Conservation (phyloP, 2,888 invertebrate genomes). For the Parapristionchus giblindavisi region DNA sequence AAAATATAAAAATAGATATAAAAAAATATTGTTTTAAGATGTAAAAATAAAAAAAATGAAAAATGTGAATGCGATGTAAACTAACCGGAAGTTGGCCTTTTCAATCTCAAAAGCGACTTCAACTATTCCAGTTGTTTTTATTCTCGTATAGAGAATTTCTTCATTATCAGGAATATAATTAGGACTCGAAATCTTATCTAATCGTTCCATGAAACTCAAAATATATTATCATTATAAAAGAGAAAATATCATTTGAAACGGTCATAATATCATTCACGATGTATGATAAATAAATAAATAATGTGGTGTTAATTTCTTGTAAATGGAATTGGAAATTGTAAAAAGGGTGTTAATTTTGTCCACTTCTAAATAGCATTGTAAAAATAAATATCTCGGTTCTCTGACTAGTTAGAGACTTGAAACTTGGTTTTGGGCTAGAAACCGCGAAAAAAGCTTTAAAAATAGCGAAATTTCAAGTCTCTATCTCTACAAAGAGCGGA, state of each 20-base stretch:
- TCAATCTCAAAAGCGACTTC: conserved; percentile 54
- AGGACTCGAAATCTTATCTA: conserved; percentile 58
- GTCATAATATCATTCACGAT: neutral
- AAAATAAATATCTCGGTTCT: no score
- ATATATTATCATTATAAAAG: neutral
- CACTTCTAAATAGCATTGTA: no score
- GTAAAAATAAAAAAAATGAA: neutral
- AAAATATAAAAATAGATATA: neutral
- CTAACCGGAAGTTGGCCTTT: conserved; percentile 53
- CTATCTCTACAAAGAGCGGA: neutral
- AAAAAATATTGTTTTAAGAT: neutral
- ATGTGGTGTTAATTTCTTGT: neutral
- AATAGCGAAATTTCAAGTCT: neutral
- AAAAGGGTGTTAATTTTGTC: no score
- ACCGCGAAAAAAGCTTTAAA: no score
- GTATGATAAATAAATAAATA: neutral
- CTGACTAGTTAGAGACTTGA: no score
- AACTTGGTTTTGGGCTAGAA: no score
- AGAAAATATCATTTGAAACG: neutral
- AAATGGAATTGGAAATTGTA: no score
- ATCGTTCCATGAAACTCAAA: conserved; percentile 63
- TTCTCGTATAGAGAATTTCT: conserved; percentile 64
- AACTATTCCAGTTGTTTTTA: conserved; percentile 60
- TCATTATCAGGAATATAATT: conserved; percentile 58
- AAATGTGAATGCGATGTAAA: neutral